phyloP scores from a whole-genome alignment of 2,888 invertebrate species.

The Tetheella fluctuosa region DNA sequence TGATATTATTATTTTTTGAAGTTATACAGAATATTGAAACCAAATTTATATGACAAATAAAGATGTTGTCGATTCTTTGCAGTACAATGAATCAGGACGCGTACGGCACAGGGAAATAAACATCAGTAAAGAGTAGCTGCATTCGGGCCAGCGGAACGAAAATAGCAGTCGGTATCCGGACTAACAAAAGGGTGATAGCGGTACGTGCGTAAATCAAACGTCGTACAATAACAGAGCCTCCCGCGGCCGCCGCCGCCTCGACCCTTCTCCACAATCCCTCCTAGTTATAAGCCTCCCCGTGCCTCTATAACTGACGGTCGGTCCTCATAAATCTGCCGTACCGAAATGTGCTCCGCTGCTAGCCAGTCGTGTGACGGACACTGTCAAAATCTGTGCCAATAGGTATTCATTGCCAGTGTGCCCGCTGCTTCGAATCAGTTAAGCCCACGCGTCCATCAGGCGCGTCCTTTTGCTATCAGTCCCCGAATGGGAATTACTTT shows the following conservation, averaged over 20 bases:
- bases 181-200: conserved; percentile 83
- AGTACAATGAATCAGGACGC: background rate
- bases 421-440: conserved; percentile 54
- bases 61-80: background rate
- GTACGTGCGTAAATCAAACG: conserved; percentile 83
- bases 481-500: conserved; percentile 44
- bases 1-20: too few species aligned
- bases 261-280: conserved; percentile 59
- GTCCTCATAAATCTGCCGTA: conserved; percentile 80
- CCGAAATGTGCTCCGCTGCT: conserved; percentile 70
- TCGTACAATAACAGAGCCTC: conserved; percentile 81
- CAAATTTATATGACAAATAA: too few species aligned
- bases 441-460: conserved; percentile 48
- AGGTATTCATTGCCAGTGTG: conserved; percentile 66
- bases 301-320: conserved; percentile 65
- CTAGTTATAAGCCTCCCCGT: conserved; percentile 63
- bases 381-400: conserved; percentile 72
- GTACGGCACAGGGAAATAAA: conserved; percentile 34
- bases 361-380: conserved; percentile 61
- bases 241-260: conserved; percentile 63
- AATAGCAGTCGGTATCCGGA: conserved; percentile 78
- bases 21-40: too few species aligned
- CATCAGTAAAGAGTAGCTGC: conserved; percentile 58
- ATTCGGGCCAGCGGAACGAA: conserved; percentile 71
- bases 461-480: conserved; percentile 50